A percentile compares a stretch with the other conserved stretches of the same genome.
Evolutionary conservation across 64 coral and sea anemone genomes (phyloP).

Genomic region (Pocillopora verrucosa): DNA sequence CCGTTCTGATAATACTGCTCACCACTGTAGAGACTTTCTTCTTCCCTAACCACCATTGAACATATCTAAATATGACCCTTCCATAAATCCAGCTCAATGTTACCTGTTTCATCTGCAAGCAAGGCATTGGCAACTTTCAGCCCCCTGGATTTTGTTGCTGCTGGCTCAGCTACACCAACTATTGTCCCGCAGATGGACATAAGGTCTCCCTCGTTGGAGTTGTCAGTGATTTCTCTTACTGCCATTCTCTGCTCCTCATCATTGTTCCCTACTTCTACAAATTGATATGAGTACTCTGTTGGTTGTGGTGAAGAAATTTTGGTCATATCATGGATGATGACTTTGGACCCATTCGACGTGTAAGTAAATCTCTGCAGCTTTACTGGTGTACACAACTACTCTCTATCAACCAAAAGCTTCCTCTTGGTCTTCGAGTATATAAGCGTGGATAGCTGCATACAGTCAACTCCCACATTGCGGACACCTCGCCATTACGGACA

Average conservation of each 20-base stretch:
- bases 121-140: slow-evolving; percentile 6
- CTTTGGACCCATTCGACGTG: slow-evolving; percentile 3
- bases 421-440: too few species aligned
- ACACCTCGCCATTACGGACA: too few species aligned
- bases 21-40: too few species aligned
- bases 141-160: neutral
- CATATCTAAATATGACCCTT: slow-evolving; percentile 4
- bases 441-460: too few species aligned
- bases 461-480: too few species aligned
- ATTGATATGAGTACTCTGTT: slow-evolving; percentile 17
- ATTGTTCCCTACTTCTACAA: neutral
- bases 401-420: too few species aligned
- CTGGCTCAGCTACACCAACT: slow-evolving; percentile 2
- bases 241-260: neutral
- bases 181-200: slow-evolving; percentile 6
- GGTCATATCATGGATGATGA: slow-evolving; percentile 38
- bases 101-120: slow-evolving; percentile 14
- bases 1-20: too few species aligned
- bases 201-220: neutral
- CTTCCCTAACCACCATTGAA: too few species aligned
- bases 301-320: slow-evolving; percentile 9
- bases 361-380: neutral
- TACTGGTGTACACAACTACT: too few species aligned
- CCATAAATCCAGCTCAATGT: slow-evolving; percentile 19
- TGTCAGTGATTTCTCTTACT: slow-evolving; percentile 17